phyloP scores from a whole-genome alignment of 2,797 vertebrate species.

The Enteromius treurensis region DNA sequence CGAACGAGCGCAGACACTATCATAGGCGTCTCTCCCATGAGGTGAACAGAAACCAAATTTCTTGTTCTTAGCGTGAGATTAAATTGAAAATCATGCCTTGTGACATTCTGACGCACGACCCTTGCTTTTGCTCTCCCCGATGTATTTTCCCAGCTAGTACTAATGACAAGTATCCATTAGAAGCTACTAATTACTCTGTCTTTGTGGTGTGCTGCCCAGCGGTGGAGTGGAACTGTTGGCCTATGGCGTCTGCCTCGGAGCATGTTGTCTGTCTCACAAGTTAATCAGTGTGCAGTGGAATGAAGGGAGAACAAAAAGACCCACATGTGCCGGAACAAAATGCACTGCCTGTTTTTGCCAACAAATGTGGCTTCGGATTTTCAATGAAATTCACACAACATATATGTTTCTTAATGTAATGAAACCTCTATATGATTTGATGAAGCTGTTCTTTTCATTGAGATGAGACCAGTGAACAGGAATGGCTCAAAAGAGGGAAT shows the following conservation, averaged over 20 bases:
- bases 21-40: slow-evolving; percentile 27
- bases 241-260: slow-evolving; percentile 15
- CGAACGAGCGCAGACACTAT: slow-evolving; percentile 6
- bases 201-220: slow-evolving; percentile 24
- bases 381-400: not conserved
- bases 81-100: slow-evolving; percentile 50
- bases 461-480: not conserved
- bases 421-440: not conserved
- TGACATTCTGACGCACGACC: slow-evolving; percentile 24
- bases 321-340: not conserved
- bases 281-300: slow-evolving; percentile 45
- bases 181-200: slow-evolving; percentile 51
- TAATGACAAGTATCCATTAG: slow-evolving; percentile 50
- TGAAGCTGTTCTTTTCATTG: not conserved
- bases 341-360: not conserved
- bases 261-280: slow-evolving; percentile 30
- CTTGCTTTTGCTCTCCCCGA: slow-evolving; percentile 18
- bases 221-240: slow-evolving; percentile 20
- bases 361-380: not conserved
- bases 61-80: slow-evolving; percentile 41
- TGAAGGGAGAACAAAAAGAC: slow-evolving; percentile 9
- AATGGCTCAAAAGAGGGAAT: not conserved
- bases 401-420: not conserved
- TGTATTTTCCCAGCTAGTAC: slow-evolving; percentile 17
- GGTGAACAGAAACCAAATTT: slow-evolving; percentile 52